These are phyloP conservation scores for Propithecus perrieri DNA, from an alignment of 2,797 vertebrate species.

Conservation along the genomic window DNA sequence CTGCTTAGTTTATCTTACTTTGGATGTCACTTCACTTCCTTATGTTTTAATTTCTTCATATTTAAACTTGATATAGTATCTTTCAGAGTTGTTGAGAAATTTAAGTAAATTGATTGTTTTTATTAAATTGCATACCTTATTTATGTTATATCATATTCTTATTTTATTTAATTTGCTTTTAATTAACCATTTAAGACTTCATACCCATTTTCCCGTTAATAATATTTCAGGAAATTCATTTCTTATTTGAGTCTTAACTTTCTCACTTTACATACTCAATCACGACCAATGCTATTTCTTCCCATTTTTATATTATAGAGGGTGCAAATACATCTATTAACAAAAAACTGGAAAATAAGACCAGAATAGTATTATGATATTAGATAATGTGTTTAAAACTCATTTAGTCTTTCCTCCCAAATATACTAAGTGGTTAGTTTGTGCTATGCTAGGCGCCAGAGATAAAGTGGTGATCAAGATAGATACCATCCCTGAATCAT, in stretches of 20 bases:
- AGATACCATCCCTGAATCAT: background rate
- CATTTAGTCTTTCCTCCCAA: background rate
- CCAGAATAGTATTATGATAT: background rate
- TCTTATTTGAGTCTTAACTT: background rate
- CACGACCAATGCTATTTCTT: background rate
- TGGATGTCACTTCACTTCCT: background rate
- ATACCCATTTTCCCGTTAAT: constrained; percentile 8
- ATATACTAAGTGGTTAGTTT: background rate
- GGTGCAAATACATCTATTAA: background rate
- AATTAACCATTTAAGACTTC: background rate
- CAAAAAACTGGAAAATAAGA: background rate
- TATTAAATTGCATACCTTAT: background rate
- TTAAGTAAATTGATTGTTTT: constrained; percentile 26
- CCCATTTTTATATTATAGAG: background rate
- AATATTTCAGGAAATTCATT: constrained; percentile 32
- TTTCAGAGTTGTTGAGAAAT: background rate
- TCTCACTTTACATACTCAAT: background rate
- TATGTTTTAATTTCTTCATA: constrained; percentile 1
- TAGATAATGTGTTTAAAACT: background rate
- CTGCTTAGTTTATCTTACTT: background rate
- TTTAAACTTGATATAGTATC: background rate
- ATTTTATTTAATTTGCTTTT: background rate
- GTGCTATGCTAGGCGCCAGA: background rate
- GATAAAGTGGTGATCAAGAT: background rate
- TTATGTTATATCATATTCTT: background rate